A percentile compares a stretch with the other conserved stretches of the same genome.
Conservation (phyloP, 1,140 invertebrate species). For the Tetranychus urticae region DNA sequence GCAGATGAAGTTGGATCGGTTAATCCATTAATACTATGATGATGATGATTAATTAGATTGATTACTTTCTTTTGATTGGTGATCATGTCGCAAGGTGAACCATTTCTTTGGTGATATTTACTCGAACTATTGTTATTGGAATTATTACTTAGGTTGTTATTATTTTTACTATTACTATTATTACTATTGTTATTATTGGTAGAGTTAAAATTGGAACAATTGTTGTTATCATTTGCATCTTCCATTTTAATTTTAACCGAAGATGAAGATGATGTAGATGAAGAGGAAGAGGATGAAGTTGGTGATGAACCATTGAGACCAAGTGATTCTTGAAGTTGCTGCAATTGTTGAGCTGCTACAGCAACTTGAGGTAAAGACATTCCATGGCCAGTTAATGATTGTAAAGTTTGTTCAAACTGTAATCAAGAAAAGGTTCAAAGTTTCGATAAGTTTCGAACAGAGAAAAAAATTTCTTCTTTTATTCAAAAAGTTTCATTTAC, state of each 20-base stretch:
- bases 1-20: too few relatives aligned
- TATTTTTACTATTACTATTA: not conserved
- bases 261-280: not conserved
- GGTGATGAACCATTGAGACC: not conserved
- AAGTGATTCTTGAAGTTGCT: conserved; percentile 28
- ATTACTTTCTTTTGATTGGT: not conserved
- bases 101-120: not conserved
- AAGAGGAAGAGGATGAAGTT: not conserved
- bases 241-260: too few relatives aligned
- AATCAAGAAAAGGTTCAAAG: conserved; percentile 2
- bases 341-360: conserved; percentile 34
- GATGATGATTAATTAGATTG: not conserved
- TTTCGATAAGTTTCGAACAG: not conserved
- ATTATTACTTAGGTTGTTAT: not conserved
- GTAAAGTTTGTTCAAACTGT: conserved; percentile 17
- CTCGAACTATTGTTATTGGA: not conserved
- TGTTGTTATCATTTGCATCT: not conserved
- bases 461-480: too few relatives aligned
- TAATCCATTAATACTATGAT: too few relatives aligned
- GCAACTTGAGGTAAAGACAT: conserved; percentile 42
- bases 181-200: not conserved
- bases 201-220: not conserved
- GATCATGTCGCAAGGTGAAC: not conserved
- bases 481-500: not conserved
- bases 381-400: conserved; percentile 14